Conservation (phyloP, 2,113 vertebrate genomes). For the Mellivora capensis region DNA sequence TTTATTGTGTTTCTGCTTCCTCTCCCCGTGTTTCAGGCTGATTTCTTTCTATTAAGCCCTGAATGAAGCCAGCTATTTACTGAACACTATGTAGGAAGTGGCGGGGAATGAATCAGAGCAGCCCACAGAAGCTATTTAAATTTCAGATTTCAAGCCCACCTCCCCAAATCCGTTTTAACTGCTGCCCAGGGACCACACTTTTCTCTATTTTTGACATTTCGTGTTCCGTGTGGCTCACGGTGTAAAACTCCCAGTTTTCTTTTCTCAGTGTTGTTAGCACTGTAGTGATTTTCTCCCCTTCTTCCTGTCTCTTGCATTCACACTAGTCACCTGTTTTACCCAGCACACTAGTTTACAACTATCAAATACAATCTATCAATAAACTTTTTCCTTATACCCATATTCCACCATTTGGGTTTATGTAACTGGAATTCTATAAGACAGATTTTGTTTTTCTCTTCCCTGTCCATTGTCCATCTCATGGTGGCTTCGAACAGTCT, state of each 20-base stretch:
- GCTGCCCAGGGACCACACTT: neutral
- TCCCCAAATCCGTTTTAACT: slow-evolving; percentile 16
- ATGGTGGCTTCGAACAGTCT: neutral
- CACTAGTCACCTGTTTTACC: neutral
- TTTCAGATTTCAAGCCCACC: slow-evolving; percentile 30
- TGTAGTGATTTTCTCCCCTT: neutral
- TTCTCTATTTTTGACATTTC: neutral
- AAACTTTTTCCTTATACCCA: neutral
- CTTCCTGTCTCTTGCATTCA: neutral
- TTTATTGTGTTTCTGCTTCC: neutral
- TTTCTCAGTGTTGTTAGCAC: neutral
- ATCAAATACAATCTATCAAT: neutral
- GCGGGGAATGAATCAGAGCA: slow-evolving; percentile 26
- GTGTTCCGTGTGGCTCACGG: neutral
- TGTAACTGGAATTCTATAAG: neutral
- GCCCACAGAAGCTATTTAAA: slow-evolving; percentile 32
- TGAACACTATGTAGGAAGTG: neutral
- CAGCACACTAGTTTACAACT: neutral
- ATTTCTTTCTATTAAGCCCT: slow-evolving; percentile 43
- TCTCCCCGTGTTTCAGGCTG: neutral
- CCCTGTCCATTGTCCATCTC: neutral
- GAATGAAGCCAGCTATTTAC: slow-evolving; percentile 29
- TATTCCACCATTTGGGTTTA: neutral
- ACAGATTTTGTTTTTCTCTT: neutral
- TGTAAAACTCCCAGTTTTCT: neutral